Percentiles rank a stretch among this genome's conserved stretches.
phyloP scores from a whole-genome alignment of 2,113 vertebrate species.

The Labrus mixtus region DNA sequence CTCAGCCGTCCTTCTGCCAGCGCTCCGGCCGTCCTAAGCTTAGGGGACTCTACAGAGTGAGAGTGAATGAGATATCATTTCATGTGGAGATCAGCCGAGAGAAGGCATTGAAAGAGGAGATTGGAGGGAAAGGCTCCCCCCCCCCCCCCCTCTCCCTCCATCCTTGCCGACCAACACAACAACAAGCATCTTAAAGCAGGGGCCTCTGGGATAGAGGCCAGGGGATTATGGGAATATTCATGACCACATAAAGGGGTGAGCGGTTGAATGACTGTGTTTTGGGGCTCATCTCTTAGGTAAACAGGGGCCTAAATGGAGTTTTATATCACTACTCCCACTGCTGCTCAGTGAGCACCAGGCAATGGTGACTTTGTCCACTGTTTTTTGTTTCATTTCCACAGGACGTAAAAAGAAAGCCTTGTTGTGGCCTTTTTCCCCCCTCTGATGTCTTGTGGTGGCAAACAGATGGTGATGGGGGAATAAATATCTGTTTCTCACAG shows the following conservation, averaged over 20 bases:
- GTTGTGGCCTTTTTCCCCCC: conserved; percentile 70
- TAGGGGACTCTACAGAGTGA: conserved; percentile 83
- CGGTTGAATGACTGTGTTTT: conserved; percentile 89
- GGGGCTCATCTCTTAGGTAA: conserved; percentile 96
- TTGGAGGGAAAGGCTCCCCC: conserved; percentile 64
- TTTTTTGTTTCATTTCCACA: conserved; percentile 68
- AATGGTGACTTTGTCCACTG: conserved; percentile 68
- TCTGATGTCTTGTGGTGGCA: conserved; percentile 69
- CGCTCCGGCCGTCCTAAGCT: conserved; percentile 64
- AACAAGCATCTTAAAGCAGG: conserved; percentile 74
- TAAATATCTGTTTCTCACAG: conserved; percentile 78
- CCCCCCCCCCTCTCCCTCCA: conserved; percentile 57
- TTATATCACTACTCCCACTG: conserved; percentile 75
- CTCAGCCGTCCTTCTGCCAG: conserved; percentile 78
- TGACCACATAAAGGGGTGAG: conserved; percentile 89
- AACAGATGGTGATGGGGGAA: conserved; percentile 81
- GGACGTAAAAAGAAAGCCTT: conserved; percentile 73
- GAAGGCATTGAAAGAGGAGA: conserved; percentile 86
- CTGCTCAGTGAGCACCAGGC: conserved; percentile 62
- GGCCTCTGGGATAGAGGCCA: conserved; percentile 87
- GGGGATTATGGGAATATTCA: conserved; percentile 98
- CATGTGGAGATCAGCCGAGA: conserved; percentile 89
- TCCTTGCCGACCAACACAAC: conserved; percentile 62
- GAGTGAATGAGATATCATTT: conserved; percentile 89
- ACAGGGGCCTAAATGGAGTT: conserved; percentile 88